phyloP scores from a whole-genome alignment of 2,797 vertebrate species.

The Chrosomus eos region DNA sequence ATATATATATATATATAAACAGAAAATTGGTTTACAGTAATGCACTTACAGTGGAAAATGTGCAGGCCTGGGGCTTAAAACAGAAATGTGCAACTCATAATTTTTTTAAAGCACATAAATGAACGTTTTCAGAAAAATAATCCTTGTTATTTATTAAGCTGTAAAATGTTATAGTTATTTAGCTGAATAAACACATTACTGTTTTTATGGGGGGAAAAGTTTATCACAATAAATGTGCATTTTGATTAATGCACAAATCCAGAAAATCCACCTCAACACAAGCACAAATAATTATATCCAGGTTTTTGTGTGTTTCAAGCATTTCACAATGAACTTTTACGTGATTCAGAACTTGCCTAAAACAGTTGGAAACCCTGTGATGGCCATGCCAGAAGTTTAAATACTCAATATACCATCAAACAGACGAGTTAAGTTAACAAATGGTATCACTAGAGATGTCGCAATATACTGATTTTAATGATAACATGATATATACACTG shows the following conservation, averaged over 20 bases:
- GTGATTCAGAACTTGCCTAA: background rate
- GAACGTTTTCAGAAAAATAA: background rate
- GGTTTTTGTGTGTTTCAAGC: background rate
- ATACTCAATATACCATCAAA: background rate
- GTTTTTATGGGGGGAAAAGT: background rate
- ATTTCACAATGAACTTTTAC: background rate
- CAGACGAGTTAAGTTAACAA: background rate
- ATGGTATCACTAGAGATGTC: too few relatives aligned
- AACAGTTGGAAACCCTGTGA: background rate
- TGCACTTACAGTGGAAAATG: background rate
- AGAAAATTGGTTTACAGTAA: conserved; percentile 13
- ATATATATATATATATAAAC: background rate
- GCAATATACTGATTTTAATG: too few relatives aligned
- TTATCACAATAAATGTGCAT: background rate
- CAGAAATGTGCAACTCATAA: background rate
- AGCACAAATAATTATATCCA: background rate
- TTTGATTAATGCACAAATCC: background rate
- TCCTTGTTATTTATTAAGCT: background rate
- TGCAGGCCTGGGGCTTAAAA: background rate
- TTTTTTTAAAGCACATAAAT: background rate
- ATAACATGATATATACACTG: background rate
- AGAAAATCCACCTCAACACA: background rate
- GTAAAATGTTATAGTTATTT: background rate
- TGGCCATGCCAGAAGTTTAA: too few relatives aligned
- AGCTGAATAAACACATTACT: background rate